These are phyloP conservation scores for Artibeus jamaicensis DNA, from an alignment of 2,797 vertebrate species.

Conservation along the genomic window DNA sequence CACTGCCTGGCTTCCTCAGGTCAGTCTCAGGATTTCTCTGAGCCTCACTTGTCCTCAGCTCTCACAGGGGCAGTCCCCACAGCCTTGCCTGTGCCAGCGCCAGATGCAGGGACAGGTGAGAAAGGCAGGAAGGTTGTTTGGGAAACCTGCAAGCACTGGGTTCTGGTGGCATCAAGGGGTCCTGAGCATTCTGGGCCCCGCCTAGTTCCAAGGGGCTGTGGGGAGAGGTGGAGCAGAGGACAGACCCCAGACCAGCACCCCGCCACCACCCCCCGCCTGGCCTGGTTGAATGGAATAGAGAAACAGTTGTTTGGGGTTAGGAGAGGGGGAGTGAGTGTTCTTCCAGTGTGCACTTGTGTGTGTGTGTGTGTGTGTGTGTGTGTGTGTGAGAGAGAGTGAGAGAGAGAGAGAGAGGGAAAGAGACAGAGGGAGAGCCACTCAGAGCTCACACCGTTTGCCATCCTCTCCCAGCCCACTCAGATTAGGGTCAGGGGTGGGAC, in stretches of 20 bases:
- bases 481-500: not conserved
- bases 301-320: not conserved
- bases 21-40: not conserved
- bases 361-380: too few relatives aligned
- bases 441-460: too few relatives aligned
- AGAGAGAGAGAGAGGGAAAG: too few relatives aligned
- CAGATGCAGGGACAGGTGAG: slow-evolving; percentile 53
- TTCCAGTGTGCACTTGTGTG: not conserved
- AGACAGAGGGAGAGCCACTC: too few relatives aligned
- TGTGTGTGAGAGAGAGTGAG: too few relatives aligned
- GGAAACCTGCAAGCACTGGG: slow-evolving; percentile 72
- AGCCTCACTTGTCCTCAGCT: slow-evolving; percentile 47
- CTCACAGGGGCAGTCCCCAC: slow-evolving; percentile 28
- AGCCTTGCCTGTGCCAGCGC: slow-evolving; percentile 53
- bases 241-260: not conserved
- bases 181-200: slow-evolving; percentile 48
- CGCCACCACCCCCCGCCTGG: too few relatives aligned
- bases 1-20: not conserved
- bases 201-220: too few relatives aligned
- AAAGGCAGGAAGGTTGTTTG: slow-evolving; percentile 69
- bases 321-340: not conserved
- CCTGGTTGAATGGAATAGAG: slow-evolving; percentile 30
- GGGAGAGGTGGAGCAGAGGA: not conserved
- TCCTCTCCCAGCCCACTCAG: slow-evolving; percentile 36
- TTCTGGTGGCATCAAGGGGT: slow-evolving; percentile 37